Evolutionary conservation across 1,140 invertebrate species (phyloP).

Genomic region (Drosophila hydei): DNA sequence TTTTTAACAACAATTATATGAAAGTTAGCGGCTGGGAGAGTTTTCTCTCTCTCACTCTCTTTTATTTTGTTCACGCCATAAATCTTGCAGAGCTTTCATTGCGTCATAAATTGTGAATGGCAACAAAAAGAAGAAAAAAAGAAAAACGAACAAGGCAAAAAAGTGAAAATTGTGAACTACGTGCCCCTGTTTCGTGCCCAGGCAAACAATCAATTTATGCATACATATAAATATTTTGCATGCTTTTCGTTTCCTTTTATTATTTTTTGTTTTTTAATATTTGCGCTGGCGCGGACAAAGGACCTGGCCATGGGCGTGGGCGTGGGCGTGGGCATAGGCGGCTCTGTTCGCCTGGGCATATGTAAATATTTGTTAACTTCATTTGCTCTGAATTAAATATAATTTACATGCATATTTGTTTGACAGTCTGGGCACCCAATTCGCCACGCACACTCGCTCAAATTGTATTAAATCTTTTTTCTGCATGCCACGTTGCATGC

Average conservation of each 20-base stretch:
- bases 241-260: conserved; percentile 39
- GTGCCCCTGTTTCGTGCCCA: conserved; percentile 26
- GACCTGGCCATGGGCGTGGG: not conserved
- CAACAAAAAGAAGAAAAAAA: conserved; percentile 27
- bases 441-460: not conserved
- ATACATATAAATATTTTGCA: conserved; percentile 47
- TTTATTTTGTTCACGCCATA: conserved; percentile 49
- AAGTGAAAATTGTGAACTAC: conserved; percentile 18
- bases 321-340: not conserved
- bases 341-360: conserved; percentile 33
- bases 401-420: conserved; percentile 80
- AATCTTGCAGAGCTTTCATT: conserved; percentile 70
- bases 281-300: conserved; percentile 21
- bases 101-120: conserved; percentile 69
- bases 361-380: conserved; percentile 82
- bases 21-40: conserved; percentile 54
- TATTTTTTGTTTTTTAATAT: conserved; percentile 41
- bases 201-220: conserved; percentile 74
- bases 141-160: not conserved
- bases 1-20: conserved; percentile 67
- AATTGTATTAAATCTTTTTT: conserved; percentile 38
- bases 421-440: conserved; percentile 36
- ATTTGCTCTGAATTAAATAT: conserved; percentile 81
- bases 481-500: conserved; percentile 54
- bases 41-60: not conserved